Evolutionary conservation across 2,888 invertebrate species (phyloP).

Genomic region (Dromius quadrimaculatus): DNA sequence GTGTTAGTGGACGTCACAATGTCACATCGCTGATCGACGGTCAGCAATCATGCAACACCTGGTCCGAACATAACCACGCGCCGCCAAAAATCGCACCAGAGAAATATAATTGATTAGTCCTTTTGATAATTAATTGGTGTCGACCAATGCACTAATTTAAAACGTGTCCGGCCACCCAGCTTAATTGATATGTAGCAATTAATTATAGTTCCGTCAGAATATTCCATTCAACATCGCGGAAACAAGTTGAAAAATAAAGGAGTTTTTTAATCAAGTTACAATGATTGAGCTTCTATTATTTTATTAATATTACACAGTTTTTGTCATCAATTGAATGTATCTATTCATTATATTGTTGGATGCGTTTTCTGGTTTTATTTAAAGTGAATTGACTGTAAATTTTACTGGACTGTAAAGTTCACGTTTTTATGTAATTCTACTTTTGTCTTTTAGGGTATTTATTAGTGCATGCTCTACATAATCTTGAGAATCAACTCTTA

Average conservation of each 20-base stretch:
- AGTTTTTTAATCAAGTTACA: conserved; percentile 24
- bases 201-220: conserved; percentile 41
- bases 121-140: conserved; percentile 52
- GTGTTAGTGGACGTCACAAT: background rate
- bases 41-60: conserved; percentile 40
- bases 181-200: conserved; percentile 53
- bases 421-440: too few species aligned
- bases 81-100: conserved; percentile 49
- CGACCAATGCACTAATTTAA: conserved; percentile 49
- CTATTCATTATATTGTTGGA: too few species aligned
- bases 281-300: conserved; percentile 17
- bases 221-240: background rate
- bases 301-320: conserved; percentile 3
- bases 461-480: too few species aligned
- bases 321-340: conserved; percentile 13
- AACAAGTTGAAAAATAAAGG: conserved; percentile 15
- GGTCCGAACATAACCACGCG: background rate
- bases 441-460: too few species aligned
- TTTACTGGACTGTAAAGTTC: too few species aligned
- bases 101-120: conserved; percentile 52
- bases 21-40: background rate
- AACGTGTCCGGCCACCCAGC: conserved; percentile 38
- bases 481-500: too few species aligned
- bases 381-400: too few species aligned
- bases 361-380: too few species aligned